Evolutionary conservation across 1,140 invertebrate species (phyloP).

Genomic region (Trinorchestia longiramus): DNA sequence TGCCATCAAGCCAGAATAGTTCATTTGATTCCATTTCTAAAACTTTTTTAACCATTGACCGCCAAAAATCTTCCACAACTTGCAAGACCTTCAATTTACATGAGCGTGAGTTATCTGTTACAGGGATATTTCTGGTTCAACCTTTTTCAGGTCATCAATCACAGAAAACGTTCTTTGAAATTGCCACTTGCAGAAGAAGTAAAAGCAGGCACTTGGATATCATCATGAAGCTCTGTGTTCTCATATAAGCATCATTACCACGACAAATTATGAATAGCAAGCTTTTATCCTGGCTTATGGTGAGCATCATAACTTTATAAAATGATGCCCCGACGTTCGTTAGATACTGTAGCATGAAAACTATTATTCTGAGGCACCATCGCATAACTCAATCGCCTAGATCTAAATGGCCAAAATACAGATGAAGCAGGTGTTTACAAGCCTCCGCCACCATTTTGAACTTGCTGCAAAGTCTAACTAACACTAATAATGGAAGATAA

Average conservation of each 20-base stretch:
- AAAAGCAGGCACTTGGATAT: conserved; percentile 48
- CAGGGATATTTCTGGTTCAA: not conserved
- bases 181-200: conserved; percentile 14
- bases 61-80: not conserved
- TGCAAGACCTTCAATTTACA: not conserved
- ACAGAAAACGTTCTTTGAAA: not conserved
- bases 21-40: not conserved
- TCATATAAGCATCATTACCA: conserved; percentile 52
- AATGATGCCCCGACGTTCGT: conserved; percentile 48
- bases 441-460: conserved; percentile 50
- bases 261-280: conserved; percentile 54
- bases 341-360: conserved; percentile 35
- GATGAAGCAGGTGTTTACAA: conserved; percentile 54
- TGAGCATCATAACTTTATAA: conserved; percentile 54
- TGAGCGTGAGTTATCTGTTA: not conserved
- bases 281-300: conserved; percentile 54
- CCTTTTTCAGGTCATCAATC: not conserved
- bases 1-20: not conserved
- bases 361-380: conserved; percentile 42
- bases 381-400: conserved; percentile 40
- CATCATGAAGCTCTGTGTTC: conserved; percentile 29
- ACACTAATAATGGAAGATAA: conserved; percentile 54
- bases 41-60: not conserved
- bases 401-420: conserved; percentile 54
- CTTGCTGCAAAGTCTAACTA: conserved; percentile 50